Evolutionary conservation across 1,140 invertebrate species (phyloP), one percentile per base, ranked within the genome.

Genomic region (Aphelenchoides besseyi): DNA sequence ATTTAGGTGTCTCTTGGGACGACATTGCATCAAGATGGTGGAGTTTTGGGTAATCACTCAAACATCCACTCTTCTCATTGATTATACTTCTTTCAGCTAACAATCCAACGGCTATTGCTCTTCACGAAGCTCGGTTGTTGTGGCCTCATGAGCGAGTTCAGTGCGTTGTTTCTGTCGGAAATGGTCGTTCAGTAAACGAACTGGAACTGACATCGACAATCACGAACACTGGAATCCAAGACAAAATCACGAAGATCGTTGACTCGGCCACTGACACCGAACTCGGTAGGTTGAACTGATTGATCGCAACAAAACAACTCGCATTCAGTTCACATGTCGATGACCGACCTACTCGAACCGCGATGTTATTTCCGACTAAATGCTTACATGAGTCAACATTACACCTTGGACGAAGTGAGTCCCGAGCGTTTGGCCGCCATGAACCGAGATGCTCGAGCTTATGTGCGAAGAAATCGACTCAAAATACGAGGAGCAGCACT

Each of bases 241-340:
- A 90, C 72, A 93, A 93, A 85, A 90, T 94, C 77, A 87, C 89
- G 64, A 92, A 91, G 85, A 91, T 94, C 59, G 85, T 95, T 29
- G 92, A 94, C 75, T 92, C 91, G 84, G 93, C 93, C 2, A 94
- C 93, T 36, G 92, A 93, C 83, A 92, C 91, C 26, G 91, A 93
- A 89, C n/a, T 69, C 8, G 26, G 12, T 35, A 69, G 54, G 18
- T 73, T 59, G 64, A 66, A 12, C 55, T 36, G 29, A 72, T 76
- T 2, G 69, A 69, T 32, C 36, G 64, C 33, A 59, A 66, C 41
- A 68, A 36, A 67, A 53, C 18, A 55, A 61, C 72, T 76, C 76
- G 81, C 77, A 78, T 81, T 86, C 86, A 2, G 90, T 92, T 8
- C 93, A 95, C 83, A 89, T 89, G 48, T 90, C 91, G 54, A 82